Evolutionary conservation across 2,888 invertebrate genomes (phyloP), one percentile per base, ranked within the genome.

Genomic region (Papilio elwesi): DNA sequence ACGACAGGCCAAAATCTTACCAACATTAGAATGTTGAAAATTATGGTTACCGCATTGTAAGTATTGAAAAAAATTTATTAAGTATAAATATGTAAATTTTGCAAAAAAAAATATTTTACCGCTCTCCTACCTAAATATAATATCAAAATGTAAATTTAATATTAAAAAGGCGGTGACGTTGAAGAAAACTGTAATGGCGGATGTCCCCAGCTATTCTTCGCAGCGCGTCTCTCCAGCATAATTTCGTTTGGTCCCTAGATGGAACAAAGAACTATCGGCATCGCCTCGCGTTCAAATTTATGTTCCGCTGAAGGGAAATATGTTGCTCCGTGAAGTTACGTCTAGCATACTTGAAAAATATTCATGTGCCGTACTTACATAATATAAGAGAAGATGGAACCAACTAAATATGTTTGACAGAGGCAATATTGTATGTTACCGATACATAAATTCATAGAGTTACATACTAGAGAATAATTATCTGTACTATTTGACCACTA

Each of bases 241-340:
- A 73, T 66, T 66, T 69, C 47, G 73, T 73, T 70, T 52, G 26
- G 73, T 73, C 48, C 73, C 66, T 53, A 62, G 66, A 73, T 59
- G 52, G 59, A 73, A 73, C 73, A 73, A 73, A 73, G 73, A 66
- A 48, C 59, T 70, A 73, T 73, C 70, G 73, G 53, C 66, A 51
- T 26, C 62, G 73, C 43, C 53, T 48, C 59, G 66, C 66, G 51
- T 66, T 55, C 52, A 59, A 57, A 73, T 66, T 70, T 66, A 73
- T 70, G 62, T 62, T 62, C 26, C 52, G 69, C 66, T 53, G 13
- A 65, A 53, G 69, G 51, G 59, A 65, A 70, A 70, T 66, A 62
- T 53, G 59, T 57, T 38, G 7, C 63, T 47, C 10, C 51, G 16
- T 65, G 49, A 43, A 63, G 15, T 38, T 69, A 48, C 13, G 26